Percentiles rank a stretch among this genome's conserved stretches.
Conservation (phyloP, 2,888 invertebrate genomes). For the Bellardia bayeri region DNA sequence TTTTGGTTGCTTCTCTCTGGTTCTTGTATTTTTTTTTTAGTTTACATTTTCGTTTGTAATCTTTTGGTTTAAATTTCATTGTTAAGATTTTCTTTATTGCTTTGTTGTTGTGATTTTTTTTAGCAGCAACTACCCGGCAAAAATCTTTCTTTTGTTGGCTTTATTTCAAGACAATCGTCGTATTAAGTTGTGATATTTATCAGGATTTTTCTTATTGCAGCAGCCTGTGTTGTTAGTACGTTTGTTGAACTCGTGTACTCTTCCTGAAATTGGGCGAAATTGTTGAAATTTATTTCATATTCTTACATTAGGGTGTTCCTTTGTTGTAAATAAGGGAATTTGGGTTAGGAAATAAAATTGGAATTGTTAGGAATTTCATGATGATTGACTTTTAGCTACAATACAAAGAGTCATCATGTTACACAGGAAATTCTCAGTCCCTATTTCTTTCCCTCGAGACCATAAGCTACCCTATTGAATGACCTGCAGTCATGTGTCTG, state of each 20-base stretch:
- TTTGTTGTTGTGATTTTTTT: neutral
- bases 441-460: too few relatives aligned
- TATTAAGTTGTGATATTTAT: slow-evolving; percentile 52
- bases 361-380: too few relatives aligned
- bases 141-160: slow-evolving; percentile 12
- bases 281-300: slow-evolving; percentile 1
- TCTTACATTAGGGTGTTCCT: slow-evolving; percentile 4
- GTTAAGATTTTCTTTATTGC: neutral
- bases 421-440: too few relatives aligned
- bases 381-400: too few relatives aligned
- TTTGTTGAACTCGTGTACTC: neutral
- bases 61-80: slow-evolving; percentile 20
- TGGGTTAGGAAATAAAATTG: too few relatives aligned
- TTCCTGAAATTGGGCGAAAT: slow-evolving; percentile 34
- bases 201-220: slow-evolving; percentile 23
- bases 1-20: neutral
- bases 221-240: neutral
- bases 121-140: neutral
- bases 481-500: neutral
- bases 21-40: neutral
- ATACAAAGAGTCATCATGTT: too few relatives aligned
- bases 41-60: neutral
- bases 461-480: neutral
- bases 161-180: slow-evolving; percentile 16
- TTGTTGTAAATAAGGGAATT: too few relatives aligned